Percentiles rank a stretch among this genome's conserved stretches.
Conservation (phyloP, 2,797 vertebrate genomes). For the Pseudotriccus pelzelni region DNA sequence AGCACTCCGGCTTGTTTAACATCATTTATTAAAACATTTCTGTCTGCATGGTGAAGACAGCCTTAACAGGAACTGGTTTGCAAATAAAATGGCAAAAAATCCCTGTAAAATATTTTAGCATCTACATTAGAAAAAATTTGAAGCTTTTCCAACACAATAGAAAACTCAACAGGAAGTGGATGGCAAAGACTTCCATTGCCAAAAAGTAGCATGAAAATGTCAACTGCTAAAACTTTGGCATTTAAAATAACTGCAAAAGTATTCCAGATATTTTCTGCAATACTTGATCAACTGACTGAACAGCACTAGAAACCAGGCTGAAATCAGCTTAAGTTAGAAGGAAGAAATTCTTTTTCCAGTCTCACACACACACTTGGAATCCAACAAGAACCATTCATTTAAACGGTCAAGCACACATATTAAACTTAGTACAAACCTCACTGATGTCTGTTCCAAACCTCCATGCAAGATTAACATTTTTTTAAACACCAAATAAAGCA, state of each 20-base stretch:
- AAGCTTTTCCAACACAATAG: neutral
- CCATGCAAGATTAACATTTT: neutral
- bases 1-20: neutral
- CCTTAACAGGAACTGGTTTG: neutral
- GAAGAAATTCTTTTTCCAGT: neutral
- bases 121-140: neutral
- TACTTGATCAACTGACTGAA: neutral
- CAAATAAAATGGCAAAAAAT: neutral
- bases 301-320: neutral
- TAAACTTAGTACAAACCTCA: neutral
- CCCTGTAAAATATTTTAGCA: neutral
- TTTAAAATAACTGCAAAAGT: neutral
- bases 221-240: neutral
- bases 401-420: neutral
- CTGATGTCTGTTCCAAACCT: neutral
- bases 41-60: neutral
- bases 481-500: slow-evolving; percentile 19
- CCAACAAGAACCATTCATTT: neutral
- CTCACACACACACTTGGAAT: neutral
- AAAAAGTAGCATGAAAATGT: neutral
- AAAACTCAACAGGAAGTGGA: neutral
- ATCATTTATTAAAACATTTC: neutral
- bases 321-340: neutral
- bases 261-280: neutral
- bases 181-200: neutral